A percentile compares a stretch with the other conserved stretches of the same genome.
Conservation (phyloP, 2,113 vertebrate species). For the Thalassarche chlororhynchos region DNA sequence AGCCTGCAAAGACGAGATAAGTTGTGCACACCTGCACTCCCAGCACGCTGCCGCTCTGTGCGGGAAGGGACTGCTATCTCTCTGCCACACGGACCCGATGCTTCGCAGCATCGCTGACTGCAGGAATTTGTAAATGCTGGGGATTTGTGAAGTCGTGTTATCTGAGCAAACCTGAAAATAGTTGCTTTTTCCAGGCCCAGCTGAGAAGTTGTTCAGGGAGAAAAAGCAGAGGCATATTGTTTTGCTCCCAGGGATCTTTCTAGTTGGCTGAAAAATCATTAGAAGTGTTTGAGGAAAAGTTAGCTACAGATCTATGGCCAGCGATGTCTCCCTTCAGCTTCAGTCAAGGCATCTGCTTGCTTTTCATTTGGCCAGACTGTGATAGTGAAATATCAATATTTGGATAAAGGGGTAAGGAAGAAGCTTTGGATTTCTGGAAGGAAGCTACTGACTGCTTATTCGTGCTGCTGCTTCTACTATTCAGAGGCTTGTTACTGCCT, state of each 20-base stretch:
- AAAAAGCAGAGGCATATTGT: not conserved
- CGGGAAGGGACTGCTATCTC: not conserved
- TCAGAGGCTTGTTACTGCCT: not conserved
- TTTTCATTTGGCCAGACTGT: not conserved
- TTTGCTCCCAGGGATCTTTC: not conserved
- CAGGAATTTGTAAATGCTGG: not conserved
- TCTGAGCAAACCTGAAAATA: not conserved
- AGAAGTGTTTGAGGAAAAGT: not conserved
- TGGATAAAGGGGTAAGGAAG: not conserved
- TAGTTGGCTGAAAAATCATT: not conserved
- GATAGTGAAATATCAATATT: not conserved
- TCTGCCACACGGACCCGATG: fast-evolving
- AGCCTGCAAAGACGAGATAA: not conserved
- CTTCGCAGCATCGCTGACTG: not conserved
- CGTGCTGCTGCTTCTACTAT: not conserved
- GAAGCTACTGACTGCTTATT: not conserved
- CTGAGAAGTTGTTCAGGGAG: not conserved
- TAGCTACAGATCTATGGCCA: not conserved
- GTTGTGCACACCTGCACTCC: not conserved
- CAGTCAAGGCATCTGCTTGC: not conserved
- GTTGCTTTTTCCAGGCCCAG: not conserved
- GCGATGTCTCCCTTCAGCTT: not conserved
- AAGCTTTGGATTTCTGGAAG: not conserved
- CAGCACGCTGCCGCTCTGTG: not conserved
- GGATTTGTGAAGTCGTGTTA: not conserved